phyloP scores from a whole-genome alignment of 2,888 invertebrate species.

The Phengaris alcon region DNA sequence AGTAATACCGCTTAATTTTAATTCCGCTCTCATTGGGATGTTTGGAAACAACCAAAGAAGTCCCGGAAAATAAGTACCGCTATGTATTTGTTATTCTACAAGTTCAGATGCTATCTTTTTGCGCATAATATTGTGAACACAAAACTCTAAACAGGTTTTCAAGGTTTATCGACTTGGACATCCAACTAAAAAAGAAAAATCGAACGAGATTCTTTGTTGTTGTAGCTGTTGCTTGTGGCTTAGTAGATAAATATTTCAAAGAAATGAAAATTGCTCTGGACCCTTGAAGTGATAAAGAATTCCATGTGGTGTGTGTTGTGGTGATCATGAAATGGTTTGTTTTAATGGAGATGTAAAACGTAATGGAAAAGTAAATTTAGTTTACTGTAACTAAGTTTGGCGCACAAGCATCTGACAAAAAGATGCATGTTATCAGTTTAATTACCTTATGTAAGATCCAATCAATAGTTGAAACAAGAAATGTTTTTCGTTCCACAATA shows the following conservation, averaged over 20 bases:
- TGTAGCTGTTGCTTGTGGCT: background rate
- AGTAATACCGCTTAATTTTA: background rate
- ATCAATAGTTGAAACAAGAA: slow-evolving; percentile 47
- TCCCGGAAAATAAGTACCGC: slow-evolving; percentile 42
- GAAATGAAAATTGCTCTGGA: background rate
- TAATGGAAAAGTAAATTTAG: background rate
- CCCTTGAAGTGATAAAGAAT: background rate
- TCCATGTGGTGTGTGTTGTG: background rate
- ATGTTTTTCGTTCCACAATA: slow-evolving; percentile 53
- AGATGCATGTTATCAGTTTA: slow-evolving; percentile 18
- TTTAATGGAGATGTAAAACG: background rate
- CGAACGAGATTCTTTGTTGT: background rate
- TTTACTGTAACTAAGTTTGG: background rate
- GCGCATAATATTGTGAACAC: slow-evolving; percentile 19
- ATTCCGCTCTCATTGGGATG: slow-evolving; percentile 7
- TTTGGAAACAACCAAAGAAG: background rate
- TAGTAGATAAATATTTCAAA: background rate
- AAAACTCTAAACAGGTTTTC: slow-evolving; percentile 39
- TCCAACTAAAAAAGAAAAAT: background rate
- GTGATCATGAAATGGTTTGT: background rate
- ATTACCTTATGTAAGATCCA: slow-evolving; percentile 36
- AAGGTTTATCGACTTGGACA: slow-evolving; percentile 44
- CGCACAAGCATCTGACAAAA: background rate
- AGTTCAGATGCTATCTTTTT: slow-evolving; percentile 36
- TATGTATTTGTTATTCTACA: slow-evolving; percentile 46